Conservation (phyloP, 2,797 vertebrate genomes). For the Acanthurus lineatus region DNA sequence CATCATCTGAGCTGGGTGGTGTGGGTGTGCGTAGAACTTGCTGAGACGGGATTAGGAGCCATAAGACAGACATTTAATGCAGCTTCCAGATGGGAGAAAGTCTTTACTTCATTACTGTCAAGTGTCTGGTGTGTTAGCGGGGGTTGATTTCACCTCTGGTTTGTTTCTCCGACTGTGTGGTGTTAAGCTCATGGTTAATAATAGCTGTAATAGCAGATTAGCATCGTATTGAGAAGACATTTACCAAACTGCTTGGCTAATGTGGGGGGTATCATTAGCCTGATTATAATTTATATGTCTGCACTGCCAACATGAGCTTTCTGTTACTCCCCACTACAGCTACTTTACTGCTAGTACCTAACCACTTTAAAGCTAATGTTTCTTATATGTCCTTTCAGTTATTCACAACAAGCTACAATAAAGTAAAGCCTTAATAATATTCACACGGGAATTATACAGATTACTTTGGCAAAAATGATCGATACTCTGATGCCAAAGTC, state of each 20-base stretch:
- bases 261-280: conserved; percentile 53
- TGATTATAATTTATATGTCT: conserved; percentile 50
- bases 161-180: conserved; percentile 67
- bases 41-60: conserved; percentile 71
- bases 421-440: no score
- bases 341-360: conserved; percentile 38
- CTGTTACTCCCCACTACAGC: conserved; percentile 31
- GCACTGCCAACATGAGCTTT: conserved; percentile 50
- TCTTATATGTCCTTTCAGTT: neutral
- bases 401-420: neutral
- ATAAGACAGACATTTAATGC: conserved; percentile 70
- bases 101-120: conserved; percentile 75
- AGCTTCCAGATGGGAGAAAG: conserved; percentile 78
- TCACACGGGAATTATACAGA: no score
- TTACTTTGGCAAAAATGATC: no score
- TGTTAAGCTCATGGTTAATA: conserved; percentile 55
- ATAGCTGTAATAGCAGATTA: conserved; percentile 65
- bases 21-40: conserved; percentile 51
- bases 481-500: no score
- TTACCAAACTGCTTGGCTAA: conserved; percentile 56
- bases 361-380: conserved; percentile 28
- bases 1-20: conserved; percentile 55
- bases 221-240: conserved; percentile 44
- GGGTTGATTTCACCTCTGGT: conserved; percentile 71
- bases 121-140: conserved; percentile 63